Base-by-base conservation (phyloP, 2,797 vertebrate species). In the Acridotheres tristis region DNA sequence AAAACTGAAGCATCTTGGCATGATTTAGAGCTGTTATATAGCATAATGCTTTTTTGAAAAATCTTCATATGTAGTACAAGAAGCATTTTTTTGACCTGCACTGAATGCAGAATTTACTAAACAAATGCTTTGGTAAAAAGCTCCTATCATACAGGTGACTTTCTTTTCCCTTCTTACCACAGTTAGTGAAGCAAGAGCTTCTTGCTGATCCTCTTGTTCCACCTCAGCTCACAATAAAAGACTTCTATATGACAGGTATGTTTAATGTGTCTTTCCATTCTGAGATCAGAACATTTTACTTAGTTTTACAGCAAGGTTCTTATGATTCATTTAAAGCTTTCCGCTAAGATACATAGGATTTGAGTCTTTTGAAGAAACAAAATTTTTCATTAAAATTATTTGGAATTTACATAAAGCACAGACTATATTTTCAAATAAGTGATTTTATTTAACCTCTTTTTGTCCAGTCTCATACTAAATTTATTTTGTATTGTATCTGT, bases 231-330 rank as follows among this genome's bases (percentile, higher is more conserved):
- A 98, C 99, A 65, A 98, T 98, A 84, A 99, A 99, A 97, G 99
- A 99, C 97, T 99, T 99, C 95, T 99, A 99, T 95, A 99, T 99
- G 99, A 99, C 99, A 95, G 99, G 99, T 99, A 97, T 47, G 98
- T 96, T 91, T 43, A 57, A 19, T n/a, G 51, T 59, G 30, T 38
- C 54, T 80, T 88, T 61, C 53, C 14, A 14, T 85, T 94, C 68
- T 59, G 54, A 72, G 80, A 86, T 58, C 27, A 68, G 45, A 68
- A 45, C 4, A 30, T 91, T 85, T 88, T 75, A 76, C 19, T 84
- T 84, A 27, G 51, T 51, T 78, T 81, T 88, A 86, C n/a, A 63
- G 13, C 59, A 66, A 90, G n/a, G 58, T 69, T 86, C 59, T 63
- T 83, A 20, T 0, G 17, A 78, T n/a, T 53, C 0, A 5, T 53